phyloP scores from a whole-genome alignment of 2,113 vertebrate species.

The Larimichthys crocea region DNA sequence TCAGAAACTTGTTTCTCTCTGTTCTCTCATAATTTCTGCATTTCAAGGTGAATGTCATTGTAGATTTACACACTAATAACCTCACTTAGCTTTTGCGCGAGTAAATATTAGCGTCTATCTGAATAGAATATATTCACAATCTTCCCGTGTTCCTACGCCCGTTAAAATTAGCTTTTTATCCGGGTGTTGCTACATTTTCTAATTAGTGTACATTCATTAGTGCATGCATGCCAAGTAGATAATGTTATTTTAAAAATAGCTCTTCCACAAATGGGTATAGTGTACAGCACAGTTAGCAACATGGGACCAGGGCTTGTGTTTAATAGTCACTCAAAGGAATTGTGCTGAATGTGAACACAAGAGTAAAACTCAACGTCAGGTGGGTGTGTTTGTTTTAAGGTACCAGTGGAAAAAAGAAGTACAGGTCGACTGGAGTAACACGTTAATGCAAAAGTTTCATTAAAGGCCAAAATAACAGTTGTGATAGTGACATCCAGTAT shows the following conservation, averaged over 20 bases:
- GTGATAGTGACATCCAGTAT: background rate
- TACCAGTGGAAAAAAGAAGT: background rate
- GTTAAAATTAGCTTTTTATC: background rate
- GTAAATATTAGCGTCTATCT: background rate
- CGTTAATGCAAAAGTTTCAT: background rate
- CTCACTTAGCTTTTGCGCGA: background rate
- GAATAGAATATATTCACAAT: background rate
- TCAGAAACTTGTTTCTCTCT: background rate
- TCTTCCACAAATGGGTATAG: background rate
- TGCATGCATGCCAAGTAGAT: background rate
- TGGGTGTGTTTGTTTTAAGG: background rate
- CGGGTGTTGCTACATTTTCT: background rate
- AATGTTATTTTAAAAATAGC: background rate
- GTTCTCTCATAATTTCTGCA: background rate
- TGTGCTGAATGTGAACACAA: background rate
- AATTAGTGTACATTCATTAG: slow-evolving; percentile 3
- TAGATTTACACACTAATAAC: background rate
- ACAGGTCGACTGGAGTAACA: background rate
- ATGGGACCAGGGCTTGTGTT: background rate
- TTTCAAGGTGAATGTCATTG: background rate
- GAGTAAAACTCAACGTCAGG: background rate
- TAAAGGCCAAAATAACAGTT: background rate
- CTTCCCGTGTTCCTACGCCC: background rate
- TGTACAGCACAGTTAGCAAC: background rate
- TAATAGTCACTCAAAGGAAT: background rate